A percentile compares a stretch with the other conserved stretches of the same genome.
Evolutionary conservation across 2,888 invertebrate species (phyloP).

Genomic region (Oligia latruncula): DNA sequence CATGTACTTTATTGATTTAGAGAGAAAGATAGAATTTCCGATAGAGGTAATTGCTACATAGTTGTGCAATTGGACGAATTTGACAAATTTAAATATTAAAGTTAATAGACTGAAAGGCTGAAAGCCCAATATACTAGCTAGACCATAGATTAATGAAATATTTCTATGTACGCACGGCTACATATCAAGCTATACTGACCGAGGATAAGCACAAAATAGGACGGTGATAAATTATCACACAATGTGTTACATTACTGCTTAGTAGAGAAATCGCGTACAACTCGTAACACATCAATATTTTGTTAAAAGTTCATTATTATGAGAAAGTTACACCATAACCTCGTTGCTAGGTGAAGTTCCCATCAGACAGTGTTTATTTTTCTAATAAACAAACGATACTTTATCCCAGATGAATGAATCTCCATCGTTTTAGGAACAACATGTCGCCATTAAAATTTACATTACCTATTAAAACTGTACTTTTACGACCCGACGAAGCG

Average conservation of each 20-base stretch:
- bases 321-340: constrained; percentile 50
- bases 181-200: neutral
- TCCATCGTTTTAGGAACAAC: constrained; percentile 49
- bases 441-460: constrained; percentile 55
- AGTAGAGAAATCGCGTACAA: constrained; percentile 1
- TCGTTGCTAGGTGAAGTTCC: constrained; percentile 47
- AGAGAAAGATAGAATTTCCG: constrained; percentile 41
- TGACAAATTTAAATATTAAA: neutral
- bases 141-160: neutral
- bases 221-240: constrained; percentile 6
- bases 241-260: constrained; percentile 4
- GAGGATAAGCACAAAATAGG: neutral
- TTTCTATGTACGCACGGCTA: neutral
- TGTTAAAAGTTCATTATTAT: constrained; percentile 47
- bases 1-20: constrained; percentile 60
- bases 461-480: constrained; percentile 44
- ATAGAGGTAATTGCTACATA: neutral
- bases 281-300: constrained; percentile 40
- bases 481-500: constrained; percentile 15
- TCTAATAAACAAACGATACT: constrained; percentile 59
- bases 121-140: neutral
- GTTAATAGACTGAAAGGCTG: neutral
- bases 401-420: constrained; percentile 59
- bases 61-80: neutral
- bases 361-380: constrained; percentile 63